Conservation (phyloP, 1,140 invertebrate species). For the Nixonia krombeini region DNA sequence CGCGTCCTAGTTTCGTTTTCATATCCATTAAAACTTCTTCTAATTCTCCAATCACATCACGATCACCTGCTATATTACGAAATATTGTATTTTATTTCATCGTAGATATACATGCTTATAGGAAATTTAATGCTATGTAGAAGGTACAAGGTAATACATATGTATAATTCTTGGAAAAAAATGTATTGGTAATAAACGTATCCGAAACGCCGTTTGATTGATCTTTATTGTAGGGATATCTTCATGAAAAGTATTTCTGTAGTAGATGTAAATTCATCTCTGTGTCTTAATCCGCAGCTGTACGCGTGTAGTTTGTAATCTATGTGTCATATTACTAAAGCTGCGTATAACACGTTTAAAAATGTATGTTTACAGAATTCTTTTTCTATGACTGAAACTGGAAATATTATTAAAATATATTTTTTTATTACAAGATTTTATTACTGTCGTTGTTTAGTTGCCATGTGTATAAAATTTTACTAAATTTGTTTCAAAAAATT, state of each 20-base stretch:
- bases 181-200: not conserved
- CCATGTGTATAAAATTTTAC: no score
- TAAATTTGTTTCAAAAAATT: no score
- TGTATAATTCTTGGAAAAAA: not conserved
- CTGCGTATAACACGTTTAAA: not conserved
- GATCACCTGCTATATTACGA: constrained; percentile 50
- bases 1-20: constrained; percentile 57
- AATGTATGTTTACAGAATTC: not conserved
- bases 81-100: no score
- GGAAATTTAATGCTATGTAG: no score
- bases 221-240: no score
- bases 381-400: no score
- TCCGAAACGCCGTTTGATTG: no score
- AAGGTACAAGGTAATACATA: no score
- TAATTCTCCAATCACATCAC: constrained; percentile 56
- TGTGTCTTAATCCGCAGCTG: constrained; percentile 59
- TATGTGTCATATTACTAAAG: not conserved
- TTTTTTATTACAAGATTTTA: no score
- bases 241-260: constrained; percentile 46
- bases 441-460: no score
- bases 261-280: constrained; percentile 40
- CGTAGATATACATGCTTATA: no score
- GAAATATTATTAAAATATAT: no score
- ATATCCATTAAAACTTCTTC: constrained; percentile 52
- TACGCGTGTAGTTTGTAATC: constrained; percentile 24